These are phyloP conservation scores for Desoria tigrina DNA, from an alignment of 2,888 invertebrate genomes.

Conservation along the genomic window DNA sequence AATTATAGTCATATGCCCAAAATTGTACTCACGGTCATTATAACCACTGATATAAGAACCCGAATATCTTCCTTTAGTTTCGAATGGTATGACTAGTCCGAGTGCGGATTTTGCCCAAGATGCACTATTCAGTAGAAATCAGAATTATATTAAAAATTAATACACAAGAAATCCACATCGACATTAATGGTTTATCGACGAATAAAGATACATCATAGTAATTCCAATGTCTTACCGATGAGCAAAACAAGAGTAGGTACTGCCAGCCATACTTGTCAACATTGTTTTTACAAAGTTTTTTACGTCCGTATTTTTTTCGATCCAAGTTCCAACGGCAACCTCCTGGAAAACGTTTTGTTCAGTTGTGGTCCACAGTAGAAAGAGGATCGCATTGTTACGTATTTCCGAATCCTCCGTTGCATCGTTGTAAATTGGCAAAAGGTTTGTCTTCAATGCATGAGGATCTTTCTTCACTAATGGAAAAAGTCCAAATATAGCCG, in stretches of 20 bases:
- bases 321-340: slow-evolving; percentile 49
- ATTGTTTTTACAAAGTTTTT: slow-evolving; percentile 50
- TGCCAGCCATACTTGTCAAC: slow-evolving; percentile 36
- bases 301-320: slow-evolving; percentile 47
- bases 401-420: slow-evolving; percentile 46
- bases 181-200: no score
- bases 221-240: no score
- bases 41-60: slow-evolving; percentile 51
- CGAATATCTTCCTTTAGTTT: slow-evolving; percentile 43
- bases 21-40: slow-evolving; percentile 50
- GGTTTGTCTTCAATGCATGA: slow-evolving; percentile 31
- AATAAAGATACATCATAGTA: no score
- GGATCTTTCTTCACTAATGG: slow-evolving; percentile 39
- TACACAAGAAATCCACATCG: no score
- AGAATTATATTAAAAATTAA: not conserved
- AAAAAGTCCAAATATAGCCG: slow-evolving; percentile 50
- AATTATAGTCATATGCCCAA: slow-evolving; percentile 50
- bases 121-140: slow-evolving; percentile 36
- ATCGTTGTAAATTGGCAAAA: slow-evolving; percentile 51
- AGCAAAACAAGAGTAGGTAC: slow-evolving; percentile 42
- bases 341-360: slow-evolving; percentile 41
- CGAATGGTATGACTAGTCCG: slow-evolving; percentile 44
- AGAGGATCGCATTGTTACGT: slow-evolving; percentile 41
- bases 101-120: slow-evolving; percentile 47
- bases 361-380: slow-evolving; percentile 32